Conservation (phyloP, 2,888 invertebrate species). For the Glaucopsyche alexis region DNA sequence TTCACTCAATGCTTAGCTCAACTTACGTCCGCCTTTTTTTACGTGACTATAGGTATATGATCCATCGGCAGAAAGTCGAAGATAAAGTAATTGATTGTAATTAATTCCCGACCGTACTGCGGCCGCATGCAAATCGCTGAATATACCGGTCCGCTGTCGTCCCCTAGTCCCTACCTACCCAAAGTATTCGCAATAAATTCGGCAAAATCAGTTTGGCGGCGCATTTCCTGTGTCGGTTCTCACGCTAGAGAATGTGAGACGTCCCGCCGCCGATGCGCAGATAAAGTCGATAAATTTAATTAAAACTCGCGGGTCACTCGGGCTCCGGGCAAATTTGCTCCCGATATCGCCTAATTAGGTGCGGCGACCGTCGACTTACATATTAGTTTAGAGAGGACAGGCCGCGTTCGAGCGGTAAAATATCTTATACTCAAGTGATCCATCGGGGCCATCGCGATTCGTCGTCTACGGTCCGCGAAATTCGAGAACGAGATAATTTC, state of each 20-base stretch:
- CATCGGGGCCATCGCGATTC: not conserved
- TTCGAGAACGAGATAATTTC: too few species aligned
- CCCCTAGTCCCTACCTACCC: not conserved
- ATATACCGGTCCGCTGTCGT: not conserved
- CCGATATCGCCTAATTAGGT: conserved; percentile 66
- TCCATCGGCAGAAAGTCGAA: not conserved
- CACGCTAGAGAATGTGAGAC: conserved; percentile 45
- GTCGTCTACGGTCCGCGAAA: too few species aligned
- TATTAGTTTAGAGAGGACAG: not conserved
- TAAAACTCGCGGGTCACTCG: conserved; percentile 53
- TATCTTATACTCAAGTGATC: not conserved
- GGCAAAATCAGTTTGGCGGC: not conserved
- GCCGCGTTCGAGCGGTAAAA: not conserved
- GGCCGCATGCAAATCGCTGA: not conserved
- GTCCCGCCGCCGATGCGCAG: conserved; percentile 39
- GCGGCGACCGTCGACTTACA: conserved; percentile 40
- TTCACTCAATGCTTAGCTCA: too few species aligned
- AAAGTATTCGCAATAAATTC: not conserved
- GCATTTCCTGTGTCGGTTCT: conserved; percentile 34
- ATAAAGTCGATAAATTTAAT: conserved; percentile 77
- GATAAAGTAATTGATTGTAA: conserved; percentile 9
- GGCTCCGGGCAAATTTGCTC: conserved; percentile 58
- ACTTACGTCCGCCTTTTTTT: too few species aligned
- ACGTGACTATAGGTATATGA: too few species aligned
- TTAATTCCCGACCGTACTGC: not conserved